Evolutionary conservation across 2,113 vertebrate genomes (phyloP).

Genomic region (Parotia lawesii): DNA sequence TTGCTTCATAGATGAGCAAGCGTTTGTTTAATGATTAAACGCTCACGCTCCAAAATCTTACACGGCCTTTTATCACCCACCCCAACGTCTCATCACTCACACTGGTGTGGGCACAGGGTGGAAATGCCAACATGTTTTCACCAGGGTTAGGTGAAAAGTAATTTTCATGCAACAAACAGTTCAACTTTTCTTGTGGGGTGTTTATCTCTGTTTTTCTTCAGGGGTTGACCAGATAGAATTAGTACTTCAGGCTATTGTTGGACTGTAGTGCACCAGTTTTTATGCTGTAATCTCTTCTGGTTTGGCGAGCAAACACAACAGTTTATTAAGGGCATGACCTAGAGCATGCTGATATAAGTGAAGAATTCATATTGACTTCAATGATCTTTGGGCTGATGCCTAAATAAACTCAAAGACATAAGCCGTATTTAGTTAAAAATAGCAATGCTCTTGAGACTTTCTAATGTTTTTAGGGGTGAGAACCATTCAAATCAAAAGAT

Average conservation of each 20-base stretch:
- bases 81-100: not conserved
- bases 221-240: not conserved
- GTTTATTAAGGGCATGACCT: slow-evolving; percentile 25
- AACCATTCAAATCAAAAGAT: slow-evolving; percentile 2
- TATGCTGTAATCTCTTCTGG: not conserved
- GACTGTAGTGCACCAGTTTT: not conserved
- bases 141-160: not conserved
- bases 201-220: not conserved
- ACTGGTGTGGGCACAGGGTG: rapidly evolving
- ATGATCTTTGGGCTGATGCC: slow-evolving; percentile 26
- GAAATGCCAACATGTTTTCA: not conserved
- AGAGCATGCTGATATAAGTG: slow-evolving; percentile 5
- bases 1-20: not conserved
- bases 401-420: slow-evolving; percentile 28
- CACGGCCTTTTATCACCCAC: rapidly evolving
- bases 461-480: not conserved
- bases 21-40: not conserved
- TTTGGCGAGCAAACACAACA: not conserved
- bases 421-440: slow-evolving; percentile 22
- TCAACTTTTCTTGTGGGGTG: not conserved
- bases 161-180: not conserved
- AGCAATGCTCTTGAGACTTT: slow-evolving; percentile 2
- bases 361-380: slow-evolving; percentile 44
- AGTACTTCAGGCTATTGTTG: not conserved
- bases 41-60: not conserved